Conservation (phyloP, 1,140 invertebrate genomes). For the Lasioglossum baleicum region DNA sequence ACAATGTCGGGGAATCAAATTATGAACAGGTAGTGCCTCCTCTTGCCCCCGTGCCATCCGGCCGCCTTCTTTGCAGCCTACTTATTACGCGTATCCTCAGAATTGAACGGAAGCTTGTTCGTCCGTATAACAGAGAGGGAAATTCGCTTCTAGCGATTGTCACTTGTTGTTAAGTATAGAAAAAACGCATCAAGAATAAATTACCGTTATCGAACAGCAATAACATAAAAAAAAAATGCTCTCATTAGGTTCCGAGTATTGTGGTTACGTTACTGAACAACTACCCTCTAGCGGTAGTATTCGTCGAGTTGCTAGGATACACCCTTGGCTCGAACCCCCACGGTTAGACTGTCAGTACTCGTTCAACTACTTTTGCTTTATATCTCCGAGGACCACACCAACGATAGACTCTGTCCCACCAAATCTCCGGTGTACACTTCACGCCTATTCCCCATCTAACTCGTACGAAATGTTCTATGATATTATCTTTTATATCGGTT, state of each 20-base stretch:
- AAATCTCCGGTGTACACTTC: conserved; percentile 38
- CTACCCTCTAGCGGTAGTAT: conserved; percentile 61
- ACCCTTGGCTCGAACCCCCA: conserved; percentile 66
- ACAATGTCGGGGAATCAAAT: no score
- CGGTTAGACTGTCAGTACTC: conserved; percentile 40
- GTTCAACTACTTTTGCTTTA: conserved; percentile 39
- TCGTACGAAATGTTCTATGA: neutral
- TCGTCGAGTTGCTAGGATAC: conserved; percentile 74
- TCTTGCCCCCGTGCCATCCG: no score
- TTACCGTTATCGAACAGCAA: no score
- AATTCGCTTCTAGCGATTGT: no score
- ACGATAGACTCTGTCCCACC: conserved; percentile 22
- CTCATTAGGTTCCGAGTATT: conserved; percentile 21
- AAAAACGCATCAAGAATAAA: no score
- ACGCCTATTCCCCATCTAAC: neutral
- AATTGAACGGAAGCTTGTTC: no score
- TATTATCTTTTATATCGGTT: neutral
- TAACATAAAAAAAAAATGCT: conserved; percentile 6
- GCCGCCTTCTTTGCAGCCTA: no score
- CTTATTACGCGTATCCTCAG: no score
- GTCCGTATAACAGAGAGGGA: no score
- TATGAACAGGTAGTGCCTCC: no score
- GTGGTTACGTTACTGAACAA: conserved; percentile 66
- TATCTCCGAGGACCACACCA: conserved; percentile 40
- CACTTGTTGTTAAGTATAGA: no score